Evolutionary conservation across 2,113 vertebrate genomes (phyloP), one percentile per base, ranked within the genome.

Genomic region (Vombatus ursinus): DNA sequence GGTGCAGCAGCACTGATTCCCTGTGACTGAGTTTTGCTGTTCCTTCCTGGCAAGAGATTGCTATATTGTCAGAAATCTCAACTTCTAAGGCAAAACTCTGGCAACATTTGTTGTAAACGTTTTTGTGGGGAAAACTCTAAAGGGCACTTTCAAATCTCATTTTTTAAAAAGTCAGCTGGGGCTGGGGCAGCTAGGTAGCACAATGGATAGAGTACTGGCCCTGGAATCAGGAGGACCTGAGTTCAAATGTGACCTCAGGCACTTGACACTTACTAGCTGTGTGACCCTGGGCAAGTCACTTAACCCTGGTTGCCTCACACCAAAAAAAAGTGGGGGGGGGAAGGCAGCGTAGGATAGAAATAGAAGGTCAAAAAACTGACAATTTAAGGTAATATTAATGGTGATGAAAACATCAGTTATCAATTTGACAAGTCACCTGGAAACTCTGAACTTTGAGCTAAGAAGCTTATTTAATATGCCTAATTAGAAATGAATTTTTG

Each of bases 401-500:
- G 31, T n/a, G n/a, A n/a, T 77, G 37, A 77, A 37, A 77, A 77
- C 31, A 19, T 77, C 14, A 77, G 14, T 77, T 77, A n/a, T 77
- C 61, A n/a, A 19, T 37, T 94, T 97, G 77, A 89, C 89, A 47
- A 54, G 95, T 89, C 52, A 50, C 0, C 53, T 84, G 52, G 37
- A 92, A 91, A 37, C 48, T 77, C 37, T 91, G 50, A 77, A 50
- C 47, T 54, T 96, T 92, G 37, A 61, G 48, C 89, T 3, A 8
- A 90, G 47, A 91, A 61, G n/a, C 53, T 61, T 25, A 28, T 91
- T 84, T 93, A 91, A 92, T 25, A 47, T 52, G 22, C 50, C 92
- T 54, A 47, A 28, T 51, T 50, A 22, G 24, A 52, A 48, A 28
- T 28, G 12, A n/a, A 0, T 52, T 54, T 57, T 48, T 61, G 47